phyloP scores from a whole-genome alignment of 1,140 invertebrate genomes.

The Zaprionus nigranus region DNA sequence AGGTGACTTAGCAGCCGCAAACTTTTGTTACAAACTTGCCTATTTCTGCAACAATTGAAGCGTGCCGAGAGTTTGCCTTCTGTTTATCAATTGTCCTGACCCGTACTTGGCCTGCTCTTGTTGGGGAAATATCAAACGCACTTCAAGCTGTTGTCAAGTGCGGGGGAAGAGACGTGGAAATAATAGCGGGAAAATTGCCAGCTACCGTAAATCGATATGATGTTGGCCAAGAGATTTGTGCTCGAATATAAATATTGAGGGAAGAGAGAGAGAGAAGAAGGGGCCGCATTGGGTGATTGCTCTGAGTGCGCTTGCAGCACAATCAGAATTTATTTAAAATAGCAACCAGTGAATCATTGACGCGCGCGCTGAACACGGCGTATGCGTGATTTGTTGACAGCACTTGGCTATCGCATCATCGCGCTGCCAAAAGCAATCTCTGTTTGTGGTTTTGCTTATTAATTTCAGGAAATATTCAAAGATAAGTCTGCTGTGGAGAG shows the following conservation, averaged over 20 bases:
- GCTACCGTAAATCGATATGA: neutral
- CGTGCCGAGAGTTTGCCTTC: slow-evolving; percentile 15
- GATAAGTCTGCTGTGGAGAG: neutral
- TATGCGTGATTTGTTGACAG: slow-evolving; percentile 3
- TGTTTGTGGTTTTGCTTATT: neutral
- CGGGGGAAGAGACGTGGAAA: neutral
- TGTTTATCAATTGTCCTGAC: slow-evolving; percentile 24
- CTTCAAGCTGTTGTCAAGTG: neutral
- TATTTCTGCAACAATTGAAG: slow-evolving; percentile 42
- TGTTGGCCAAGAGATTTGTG: neutral
- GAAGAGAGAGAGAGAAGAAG: neutral
- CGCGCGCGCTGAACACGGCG: neutral
- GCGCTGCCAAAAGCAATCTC: neutral
- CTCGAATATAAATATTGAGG: neutral
- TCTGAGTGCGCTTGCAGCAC: neutral
- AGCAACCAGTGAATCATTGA: neutral
- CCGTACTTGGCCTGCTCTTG: neutral
- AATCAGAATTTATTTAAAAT: neutral
- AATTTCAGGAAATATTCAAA: neutral
- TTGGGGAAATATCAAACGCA: neutral
- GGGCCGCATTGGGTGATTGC: neutral
- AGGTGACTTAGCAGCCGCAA: slow-evolving; percentile 14
- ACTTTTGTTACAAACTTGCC: slow-evolving; percentile 35
- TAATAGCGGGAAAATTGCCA: neutral
- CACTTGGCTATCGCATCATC: neutral